These are phyloP conservation scores for Eulemur mongoz DNA, from an alignment of 2,797 vertebrate species.

Conservation along the genomic window DNA sequence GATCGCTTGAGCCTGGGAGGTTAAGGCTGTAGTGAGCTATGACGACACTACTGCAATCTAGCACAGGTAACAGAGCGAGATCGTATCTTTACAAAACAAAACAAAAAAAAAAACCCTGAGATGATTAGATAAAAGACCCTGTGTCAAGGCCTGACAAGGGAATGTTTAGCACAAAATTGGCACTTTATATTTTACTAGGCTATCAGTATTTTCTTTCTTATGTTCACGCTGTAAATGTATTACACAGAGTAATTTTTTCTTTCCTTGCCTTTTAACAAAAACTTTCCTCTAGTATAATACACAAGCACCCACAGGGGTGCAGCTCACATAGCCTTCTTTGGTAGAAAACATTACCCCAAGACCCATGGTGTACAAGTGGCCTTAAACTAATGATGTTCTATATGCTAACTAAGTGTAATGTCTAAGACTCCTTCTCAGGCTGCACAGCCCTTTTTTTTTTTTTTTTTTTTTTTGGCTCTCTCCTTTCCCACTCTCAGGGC, in stretches of 20 bases:
- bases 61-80: too few species aligned
- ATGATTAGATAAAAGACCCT: background rate
- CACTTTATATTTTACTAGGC: background rate
- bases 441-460: background rate
- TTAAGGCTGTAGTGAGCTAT: too few species aligned
- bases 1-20: too few species aligned
- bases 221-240: background rate
- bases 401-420: rapidly evolving
- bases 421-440: background rate
- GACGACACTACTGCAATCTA: too few species aligned
- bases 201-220: background rate
- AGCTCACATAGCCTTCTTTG: background rate
- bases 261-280: background rate
- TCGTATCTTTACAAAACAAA: too few species aligned
- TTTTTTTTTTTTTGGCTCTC: background rate
- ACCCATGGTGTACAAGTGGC: background rate
- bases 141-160: background rate
- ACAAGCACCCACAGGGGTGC: too few species aligned
- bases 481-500: background rate
- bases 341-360: background rate
- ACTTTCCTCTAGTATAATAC: background rate
- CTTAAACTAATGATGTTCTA: background rate
- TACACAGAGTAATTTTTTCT: background rate
- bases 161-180: background rate
- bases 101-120: background rate